Conservation (phyloP, 2,888 invertebrate genomes). For the Heliconius hortense region DNA sequence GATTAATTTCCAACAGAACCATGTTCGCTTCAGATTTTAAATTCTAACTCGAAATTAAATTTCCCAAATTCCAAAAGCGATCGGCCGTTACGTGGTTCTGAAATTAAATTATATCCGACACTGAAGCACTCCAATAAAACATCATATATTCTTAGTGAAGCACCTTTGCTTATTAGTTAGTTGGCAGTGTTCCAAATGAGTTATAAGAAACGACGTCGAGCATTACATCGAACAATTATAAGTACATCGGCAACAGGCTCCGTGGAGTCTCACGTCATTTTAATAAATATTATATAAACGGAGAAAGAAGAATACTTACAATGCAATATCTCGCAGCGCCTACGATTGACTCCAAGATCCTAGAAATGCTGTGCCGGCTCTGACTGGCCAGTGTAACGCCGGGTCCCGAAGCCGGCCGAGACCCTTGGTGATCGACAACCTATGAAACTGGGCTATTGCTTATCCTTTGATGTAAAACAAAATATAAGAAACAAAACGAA, state of each 20-base stretch:
- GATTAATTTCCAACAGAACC: constrained; percentile 76
- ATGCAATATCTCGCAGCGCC: constrained; percentile 80
- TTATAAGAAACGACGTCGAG: constrained; percentile 31
- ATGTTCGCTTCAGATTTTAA: constrained; percentile 61
- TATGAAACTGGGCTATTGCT: constrained; percentile 68
- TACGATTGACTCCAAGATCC: constrained; percentile 79
- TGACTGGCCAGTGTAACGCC: constrained; percentile 76
- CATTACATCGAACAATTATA: constrained; percentile 29
- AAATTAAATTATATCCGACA: constrained; percentile 72
- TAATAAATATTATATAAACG: neutral
- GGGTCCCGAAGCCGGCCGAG: constrained; percentile 63
- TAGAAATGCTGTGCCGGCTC: constrained; percentile 74
- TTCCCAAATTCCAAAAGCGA: constrained; percentile 71
- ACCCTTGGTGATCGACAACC: constrained; percentile 63
- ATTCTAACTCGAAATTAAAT: constrained; percentile 62
- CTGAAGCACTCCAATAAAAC: constrained; percentile 27
- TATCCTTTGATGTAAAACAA: constrained; percentile 80
- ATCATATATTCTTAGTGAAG: constrained; percentile 18
- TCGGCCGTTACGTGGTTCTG: constrained; percentile 73
- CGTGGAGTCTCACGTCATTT: constrained; percentile 19
- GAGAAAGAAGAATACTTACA: constrained; percentile 63
- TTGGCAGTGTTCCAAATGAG: constrained; percentile 32
- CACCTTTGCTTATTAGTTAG: constrained; percentile 30
- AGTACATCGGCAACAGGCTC: constrained; percentile 24
- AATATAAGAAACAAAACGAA: constrained; percentile 78